phyloP scores from a whole-genome alignment of 2,797 vertebrate genomes.

The Coregonus sp. region DNA sequence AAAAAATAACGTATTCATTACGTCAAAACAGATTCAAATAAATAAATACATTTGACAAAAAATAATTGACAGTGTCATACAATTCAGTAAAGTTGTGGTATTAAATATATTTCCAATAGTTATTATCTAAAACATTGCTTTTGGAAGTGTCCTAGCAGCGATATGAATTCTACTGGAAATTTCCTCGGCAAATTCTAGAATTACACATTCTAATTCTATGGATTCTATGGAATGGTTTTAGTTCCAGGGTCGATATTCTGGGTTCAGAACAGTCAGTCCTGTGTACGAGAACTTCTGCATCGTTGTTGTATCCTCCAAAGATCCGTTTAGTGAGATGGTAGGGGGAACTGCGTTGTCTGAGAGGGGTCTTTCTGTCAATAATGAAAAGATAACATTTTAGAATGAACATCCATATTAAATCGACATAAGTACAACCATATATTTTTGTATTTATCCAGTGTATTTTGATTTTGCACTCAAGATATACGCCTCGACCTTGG shows the following conservation, averaged over 20 bases:
- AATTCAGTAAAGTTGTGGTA: constrained; percentile 5
- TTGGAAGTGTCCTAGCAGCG: neutral
- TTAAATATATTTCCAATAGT: constrained; percentile 20
- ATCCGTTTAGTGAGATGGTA: constrained; percentile 38
- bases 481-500: too few species aligned
- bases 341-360: constrained; percentile 54
- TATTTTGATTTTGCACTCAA: too few species aligned
- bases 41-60: constrained; percentile 49
- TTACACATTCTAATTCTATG: neutral
- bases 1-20: constrained; percentile 42
- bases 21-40: constrained; percentile 43
- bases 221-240: constrained; percentile 37
- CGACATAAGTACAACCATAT: too few species aligned
- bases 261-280: constrained; percentile 60
- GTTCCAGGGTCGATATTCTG: constrained; percentile 81
- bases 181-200: neutral
- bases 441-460: too few species aligned
- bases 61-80: constrained; percentile 9
- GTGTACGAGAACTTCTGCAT: constrained; percentile 48
- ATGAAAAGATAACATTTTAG: neutral
- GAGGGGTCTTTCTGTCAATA: constrained; percentile 55
- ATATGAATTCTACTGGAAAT: neutral
- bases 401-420: neutral
- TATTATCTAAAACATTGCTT: neutral
- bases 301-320: constrained; percentile 35